phyloP scores from a whole-genome alignment of 2,888 invertebrate genomes.

The Gordius sp. region DNA sequence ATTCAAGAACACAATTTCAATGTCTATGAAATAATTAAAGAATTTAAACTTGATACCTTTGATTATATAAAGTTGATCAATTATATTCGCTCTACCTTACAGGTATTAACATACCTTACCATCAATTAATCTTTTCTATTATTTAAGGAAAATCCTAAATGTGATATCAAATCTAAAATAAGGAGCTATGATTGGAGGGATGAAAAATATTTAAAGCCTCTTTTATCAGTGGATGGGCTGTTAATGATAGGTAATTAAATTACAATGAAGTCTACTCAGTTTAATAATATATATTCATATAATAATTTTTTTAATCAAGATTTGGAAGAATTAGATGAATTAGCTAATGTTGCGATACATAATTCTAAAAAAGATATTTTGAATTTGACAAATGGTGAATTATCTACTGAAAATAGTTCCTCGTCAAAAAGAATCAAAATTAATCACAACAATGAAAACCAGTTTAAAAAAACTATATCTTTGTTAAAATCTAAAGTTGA shows the following conservation, averaged over 20 bases:
- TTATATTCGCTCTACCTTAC: neutral
- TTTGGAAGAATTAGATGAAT: neutral
- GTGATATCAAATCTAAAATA: neutral
- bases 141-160: neutral
- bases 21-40: neutral
- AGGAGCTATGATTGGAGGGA: neutral
- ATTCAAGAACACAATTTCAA: neutral
- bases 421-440: neutral
- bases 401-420: neutral
- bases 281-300: too few species aligned
- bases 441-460: neutral
- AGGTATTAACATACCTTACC: neutral
- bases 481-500: neutral
- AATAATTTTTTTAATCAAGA: neutral
- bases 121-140: neutral
- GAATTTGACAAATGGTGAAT: neutral
- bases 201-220: constrained; percentile 6
- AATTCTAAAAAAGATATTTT: neutral
- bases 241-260: constrained; percentile 13
- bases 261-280: too few species aligned
- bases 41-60: neutral
- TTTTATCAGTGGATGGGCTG: neutral
- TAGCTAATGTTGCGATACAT: neutral
- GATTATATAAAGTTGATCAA: constrained; percentile 4
- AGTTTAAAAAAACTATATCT: neutral